Base-by-base conservation (phyloP, 64 coral and sea anemone species). In the Anthopleura sola region DNA sequence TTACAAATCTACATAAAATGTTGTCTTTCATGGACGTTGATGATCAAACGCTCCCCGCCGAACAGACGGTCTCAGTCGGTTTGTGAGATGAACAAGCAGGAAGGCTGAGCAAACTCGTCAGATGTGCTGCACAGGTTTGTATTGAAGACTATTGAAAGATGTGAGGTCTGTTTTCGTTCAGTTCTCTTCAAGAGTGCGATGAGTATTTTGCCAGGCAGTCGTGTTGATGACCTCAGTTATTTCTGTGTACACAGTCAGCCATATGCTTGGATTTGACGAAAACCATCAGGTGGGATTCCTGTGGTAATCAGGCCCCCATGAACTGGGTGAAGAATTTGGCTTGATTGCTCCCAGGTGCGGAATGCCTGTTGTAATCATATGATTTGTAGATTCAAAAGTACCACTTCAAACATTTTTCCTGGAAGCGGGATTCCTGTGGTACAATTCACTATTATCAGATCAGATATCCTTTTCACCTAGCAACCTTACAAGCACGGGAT, bases 121-220 rank as follows among this genome's bases (percentile, higher is more conserved):
- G 24, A 6, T 34, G 66, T 16, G 29, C 29, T 71, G n/a, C 58
- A 62, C 58, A 62, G 58, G 58, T 62, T 26, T n/a, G 58, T 62
- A 62, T 26, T 62, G 58, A 62, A 62, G 58, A 53, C 16, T n/a
- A n/a, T n/a, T n/a, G n/a, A n/a, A n/a, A 11, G 15, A 6, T 26
- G 62, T 23, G 20, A 23, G 8, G 28, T 32, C 66, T 71, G 66
- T 71, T 71, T 3, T 71, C 66, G 12, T 34, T 71, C 29, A 71
- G 11, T 31, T 32, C 14, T 34, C 24, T n/a, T 71, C 66, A 32
- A 32, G 29, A 71, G 24, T 71, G 29, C 34, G 66, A 32, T 15
- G 34, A 16, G 10, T 71, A 71, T 71, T 71, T 71, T 71, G 66
- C 24, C 66, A 71, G 66, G 66, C 66, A 62, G 58, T n/a, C 66